Conservation (phyloP, 30 jellyfish, hydroid and myxozoan species). For the Phacellophora camtschatica region DNA sequence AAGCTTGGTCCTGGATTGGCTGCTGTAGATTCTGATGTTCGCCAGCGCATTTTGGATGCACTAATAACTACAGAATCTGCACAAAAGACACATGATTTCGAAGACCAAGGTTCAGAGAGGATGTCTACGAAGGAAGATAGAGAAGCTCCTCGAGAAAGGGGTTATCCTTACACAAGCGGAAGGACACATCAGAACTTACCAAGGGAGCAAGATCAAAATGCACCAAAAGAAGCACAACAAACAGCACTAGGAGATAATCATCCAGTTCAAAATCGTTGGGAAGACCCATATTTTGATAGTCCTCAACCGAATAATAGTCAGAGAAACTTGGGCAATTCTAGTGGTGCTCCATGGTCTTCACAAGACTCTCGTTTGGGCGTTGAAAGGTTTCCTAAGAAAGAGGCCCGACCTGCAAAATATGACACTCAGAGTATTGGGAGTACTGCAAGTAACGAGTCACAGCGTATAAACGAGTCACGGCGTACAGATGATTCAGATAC, state of each 20-base stretch:
- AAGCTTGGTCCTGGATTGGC: conserved; percentile 80
- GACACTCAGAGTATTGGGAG: background rate
- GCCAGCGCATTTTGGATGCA: conserved; percentile 67
- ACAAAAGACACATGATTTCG: background rate
- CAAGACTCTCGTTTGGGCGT: background rate
- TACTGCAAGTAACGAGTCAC: background rate
- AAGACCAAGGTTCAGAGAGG: background rate
- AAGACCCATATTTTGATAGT: background rate
- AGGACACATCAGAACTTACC: background rate
- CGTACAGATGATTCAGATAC: background rate
- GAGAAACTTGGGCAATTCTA: background rate
- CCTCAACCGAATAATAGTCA: background rate
- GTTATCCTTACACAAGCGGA: background rate
- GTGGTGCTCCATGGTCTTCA: background rate
- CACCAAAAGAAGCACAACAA: background rate
- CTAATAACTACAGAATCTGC: conserved; percentile 25
- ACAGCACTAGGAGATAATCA: background rate
- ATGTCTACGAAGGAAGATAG: background rate
- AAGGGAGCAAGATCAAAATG: background rate
- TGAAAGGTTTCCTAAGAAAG: background rate
- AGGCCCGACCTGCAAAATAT: background rate
- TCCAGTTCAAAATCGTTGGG: background rate
- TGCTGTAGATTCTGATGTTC: conserved; percentile 56
- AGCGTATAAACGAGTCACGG: background rate
- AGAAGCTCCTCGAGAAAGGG: background rate